Evolutionary conservation across 2,113 vertebrate species (phyloP), one percentile per base, ranked within the genome.

Genomic region (Ramphastos sulfuratus): DNA sequence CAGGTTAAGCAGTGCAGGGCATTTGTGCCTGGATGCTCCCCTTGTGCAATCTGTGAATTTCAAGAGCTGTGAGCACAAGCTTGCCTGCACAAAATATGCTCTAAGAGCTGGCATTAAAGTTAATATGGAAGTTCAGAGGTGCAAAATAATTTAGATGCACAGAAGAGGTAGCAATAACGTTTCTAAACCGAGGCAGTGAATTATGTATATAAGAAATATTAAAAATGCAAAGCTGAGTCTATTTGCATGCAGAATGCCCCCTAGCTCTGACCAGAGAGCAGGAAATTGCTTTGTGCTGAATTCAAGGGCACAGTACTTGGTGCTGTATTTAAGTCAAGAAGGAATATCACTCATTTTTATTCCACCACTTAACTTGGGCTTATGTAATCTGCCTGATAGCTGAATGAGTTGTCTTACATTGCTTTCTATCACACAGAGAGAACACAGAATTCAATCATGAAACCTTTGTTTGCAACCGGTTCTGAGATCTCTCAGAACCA

Each of bases 311-410:
- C 52, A 95, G 86, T 98, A 97, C 96, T 98, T 98, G 97, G 94
- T 93, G 94, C 95, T 97, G 95, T 97, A 95, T 97, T 98, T 97
- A 98, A 98, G 96, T 97, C 95, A 97, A 97, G 97, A 80, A 97
- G 92, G 96, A 96, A 96, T 98, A 98, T 98, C 97, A 98, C 78
- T 98, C 98, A 98, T 98, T 98, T 98, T 98, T 98, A 98, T 98
- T 97, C 95, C 92, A 97, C 97, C 96, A 98, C 98, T 98, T 98
- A 98, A 97, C 96, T 96, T 93, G 94, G 96, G 94, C 69, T 98
- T 98, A 98, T 98, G 97, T 97, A 98, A 98, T 98, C 97, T 97
- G 95, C 96, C 96, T 97, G 96, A 96, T 97, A 96, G 92, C 58
- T 27, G 5, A 97, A 94, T 95, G 96, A 96, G 97, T 97, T 97